Percentiles rank a stretch among this genome's conserved stretches.
phyloP scores from a whole-genome alignment of 1,140 invertebrate species.

The Musca vetustissima region DNA sequence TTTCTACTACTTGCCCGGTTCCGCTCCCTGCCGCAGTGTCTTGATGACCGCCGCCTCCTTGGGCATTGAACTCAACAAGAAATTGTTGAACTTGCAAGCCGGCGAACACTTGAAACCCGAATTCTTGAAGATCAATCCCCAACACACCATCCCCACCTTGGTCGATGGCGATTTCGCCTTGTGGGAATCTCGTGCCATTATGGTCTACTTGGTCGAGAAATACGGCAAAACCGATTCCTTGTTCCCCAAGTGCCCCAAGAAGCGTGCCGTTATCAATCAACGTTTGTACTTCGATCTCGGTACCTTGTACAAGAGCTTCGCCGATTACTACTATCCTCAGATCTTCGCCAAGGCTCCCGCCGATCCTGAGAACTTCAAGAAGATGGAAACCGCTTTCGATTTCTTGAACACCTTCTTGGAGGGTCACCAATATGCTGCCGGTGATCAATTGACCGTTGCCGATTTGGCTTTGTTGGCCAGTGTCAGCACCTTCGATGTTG shows the following conservation, averaged over 20 bases:
- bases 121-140: slow-evolving; percentile 63
- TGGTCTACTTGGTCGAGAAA: slow-evolving; percentile 66
- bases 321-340: slow-evolving; percentile 67
- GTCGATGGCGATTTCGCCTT: slow-evolving; percentile 67
- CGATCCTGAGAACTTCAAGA: slow-evolving; percentile 65
- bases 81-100: slow-evolving; percentile 64
- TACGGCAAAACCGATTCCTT: slow-evolving; percentile 68
- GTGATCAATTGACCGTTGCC: slow-evolving; percentile 70
- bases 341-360: slow-evolving; percentile 64
- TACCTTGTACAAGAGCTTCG: slow-evolving; percentile 65
- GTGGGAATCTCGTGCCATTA: slow-evolving; percentile 71
- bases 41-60: slow-evolving; percentile 69
- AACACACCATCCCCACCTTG: slow-evolving; percentile 66
- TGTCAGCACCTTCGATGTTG: slow-evolving; percentile 66
- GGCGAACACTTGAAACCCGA: slow-evolving; percentile 70
- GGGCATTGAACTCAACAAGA: slow-evolving; percentile 72
- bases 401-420: slow-evolving; percentile 68
- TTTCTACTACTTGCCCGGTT: slow-evolving; percentile 70
- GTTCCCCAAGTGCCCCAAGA: slow-evolving; percentile 67
- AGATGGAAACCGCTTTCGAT: slow-evolving; percentile 63
- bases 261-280: slow-evolving; percentile 70
- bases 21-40: slow-evolving; percentile 71
- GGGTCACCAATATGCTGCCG: slow-evolving; percentile 64
- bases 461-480: slow-evolving; percentile 65
- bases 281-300: slow-evolving; percentile 73